Conservation (phyloP, 2,888 invertebrate species). For the Serripes groenlandicus region DNA sequence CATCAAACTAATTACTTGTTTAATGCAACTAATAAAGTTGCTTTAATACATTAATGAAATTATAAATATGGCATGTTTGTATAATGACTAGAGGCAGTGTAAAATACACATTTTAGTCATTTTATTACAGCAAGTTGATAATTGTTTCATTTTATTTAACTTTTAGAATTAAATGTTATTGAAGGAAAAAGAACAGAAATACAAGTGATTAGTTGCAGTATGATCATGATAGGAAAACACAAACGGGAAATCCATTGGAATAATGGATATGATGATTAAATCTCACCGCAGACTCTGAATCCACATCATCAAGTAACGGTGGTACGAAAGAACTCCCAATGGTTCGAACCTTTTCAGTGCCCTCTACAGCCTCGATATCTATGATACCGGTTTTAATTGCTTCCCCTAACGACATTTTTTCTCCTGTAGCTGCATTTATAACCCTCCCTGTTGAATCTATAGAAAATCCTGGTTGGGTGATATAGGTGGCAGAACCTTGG, state of each 20-base stretch:
- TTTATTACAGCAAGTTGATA: too few relatives aligned
- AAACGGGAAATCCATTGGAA: constrained; percentile 5
- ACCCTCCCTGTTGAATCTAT: constrained; percentile 90
- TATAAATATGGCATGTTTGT: too few relatives aligned
- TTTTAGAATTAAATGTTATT: not conserved
- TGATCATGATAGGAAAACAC: constrained; percentile 11
- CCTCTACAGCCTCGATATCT: constrained; percentile 69
- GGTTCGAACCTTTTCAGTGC: constrained; percentile 60
- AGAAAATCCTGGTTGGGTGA: constrained; percentile 77
- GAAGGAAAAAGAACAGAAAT: not conserved
- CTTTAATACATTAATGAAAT: too few relatives aligned
- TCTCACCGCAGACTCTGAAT: constrained; percentile 62
- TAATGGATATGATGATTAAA: not conserved
- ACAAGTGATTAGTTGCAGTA: not conserved
- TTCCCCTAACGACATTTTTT: constrained; percentile 71
- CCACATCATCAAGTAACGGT: constrained; percentile 45
- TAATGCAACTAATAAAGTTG: not conserved
- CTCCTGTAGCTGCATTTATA: constrained; percentile 89
- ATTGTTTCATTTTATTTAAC: not conserved
- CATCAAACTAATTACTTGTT: not conserved
- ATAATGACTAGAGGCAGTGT: too few relatives aligned
- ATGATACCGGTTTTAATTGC: constrained; percentile 72
- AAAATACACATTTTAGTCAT: too few relatives aligned
- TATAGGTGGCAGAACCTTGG: constrained; percentile 73
- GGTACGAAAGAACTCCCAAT: constrained; percentile 52